These are phyloP conservation scores for Dryadula phaetusa DNA, from an alignment of 2,888 invertebrate genomes.

Conservation along the genomic window DNA sequence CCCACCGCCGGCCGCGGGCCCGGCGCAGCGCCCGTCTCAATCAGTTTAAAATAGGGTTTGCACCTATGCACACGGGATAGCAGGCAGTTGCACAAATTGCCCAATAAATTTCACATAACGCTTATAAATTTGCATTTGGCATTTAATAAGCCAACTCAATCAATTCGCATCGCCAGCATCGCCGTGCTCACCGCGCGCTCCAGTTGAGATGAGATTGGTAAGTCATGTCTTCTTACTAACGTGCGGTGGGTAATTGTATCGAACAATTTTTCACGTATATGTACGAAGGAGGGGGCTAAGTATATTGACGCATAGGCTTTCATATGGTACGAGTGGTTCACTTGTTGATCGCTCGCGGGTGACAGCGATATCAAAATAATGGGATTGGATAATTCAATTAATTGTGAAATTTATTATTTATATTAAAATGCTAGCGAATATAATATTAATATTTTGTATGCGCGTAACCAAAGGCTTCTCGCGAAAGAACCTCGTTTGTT, in stretches of 20 bases:
- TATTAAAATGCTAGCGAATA: constrained; percentile 3
- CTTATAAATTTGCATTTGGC: background rate
- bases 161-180: background rate
- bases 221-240: constrained; percentile 1
- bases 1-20: constrained; percentile 26
- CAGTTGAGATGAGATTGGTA: constrained; percentile 21
- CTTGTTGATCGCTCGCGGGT: constrained; percentile 19
- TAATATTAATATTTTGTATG: background rate
- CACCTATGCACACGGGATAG: constrained; percentile 22
- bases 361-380: background rate
- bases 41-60: constrained; percentile 34
- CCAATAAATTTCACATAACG: constrained; percentile 2
- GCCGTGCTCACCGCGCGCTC: background rate
- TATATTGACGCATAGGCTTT: background rate
- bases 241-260: constrained; percentile 14
- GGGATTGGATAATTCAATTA: background rate
- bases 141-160: background rate
- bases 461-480: background rate
- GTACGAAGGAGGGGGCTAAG: constrained; percentile 1
- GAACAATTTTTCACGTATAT: constrained; percentile 4
- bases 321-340: background rate
- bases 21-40: constrained; percentile 18
- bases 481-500: background rate
- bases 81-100: constrained; percentile 17
- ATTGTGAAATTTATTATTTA: background rate